These are phyloP conservation scores for Drosophila macrothrix DNA, from an alignment of 2,888 invertebrate species.

Conservation along the genomic window DNA sequence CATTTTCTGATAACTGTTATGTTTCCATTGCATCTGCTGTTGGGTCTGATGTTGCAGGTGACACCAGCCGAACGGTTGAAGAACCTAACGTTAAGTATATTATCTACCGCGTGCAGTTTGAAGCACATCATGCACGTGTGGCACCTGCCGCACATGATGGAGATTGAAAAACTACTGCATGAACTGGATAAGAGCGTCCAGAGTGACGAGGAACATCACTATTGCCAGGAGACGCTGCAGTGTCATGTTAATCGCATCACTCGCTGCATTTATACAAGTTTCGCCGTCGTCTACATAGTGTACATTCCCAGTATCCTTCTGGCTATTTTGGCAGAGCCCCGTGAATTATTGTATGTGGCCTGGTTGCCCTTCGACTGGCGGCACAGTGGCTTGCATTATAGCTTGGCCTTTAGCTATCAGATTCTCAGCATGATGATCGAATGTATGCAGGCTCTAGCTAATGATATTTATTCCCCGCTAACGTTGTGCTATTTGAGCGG, in stretches of 20 bases:
- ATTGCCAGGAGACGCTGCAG: slow-evolving; percentile 41
- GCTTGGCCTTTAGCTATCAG: slow-evolving; percentile 47
- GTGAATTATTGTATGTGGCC: slow-evolving; percentile 50
- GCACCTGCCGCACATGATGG: slow-evolving; percentile 39
- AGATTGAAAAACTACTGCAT: slow-evolving; percentile 44
- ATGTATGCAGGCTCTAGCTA: slow-evolving; percentile 44
- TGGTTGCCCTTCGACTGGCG: slow-evolving; percentile 64
- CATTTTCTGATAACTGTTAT: slow-evolving; percentile 56
- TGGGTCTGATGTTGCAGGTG: slow-evolving; percentile 45
- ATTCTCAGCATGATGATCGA: slow-evolving; percentile 5
- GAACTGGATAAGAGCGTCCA: slow-evolving; percentile 47
- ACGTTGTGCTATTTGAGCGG: slow-evolving; percentile 60
- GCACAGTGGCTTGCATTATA: neutral
- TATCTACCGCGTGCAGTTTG: slow-evolving; percentile 53
- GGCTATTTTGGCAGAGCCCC: slow-evolving; percentile 11
- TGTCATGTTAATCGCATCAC: slow-evolving; percentile 28
- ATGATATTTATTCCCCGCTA: slow-evolving; percentile 53
- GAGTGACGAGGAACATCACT: slow-evolving; percentile 39
- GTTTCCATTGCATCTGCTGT: slow-evolving; percentile 64
- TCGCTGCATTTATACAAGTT: slow-evolving; percentile 49
- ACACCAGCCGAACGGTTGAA: slow-evolving; percentile 45
- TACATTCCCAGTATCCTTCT: slow-evolving; percentile 14
- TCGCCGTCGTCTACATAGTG: slow-evolving; percentile 29
- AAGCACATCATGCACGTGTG: slow-evolving; percentile 47
- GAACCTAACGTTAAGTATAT: slow-evolving; percentile 52